These are phyloP conservation scores for Microctonus aethiopoides DNA, from an alignment of 2,888 invertebrate species.

Conservation along the genomic window DNA sequence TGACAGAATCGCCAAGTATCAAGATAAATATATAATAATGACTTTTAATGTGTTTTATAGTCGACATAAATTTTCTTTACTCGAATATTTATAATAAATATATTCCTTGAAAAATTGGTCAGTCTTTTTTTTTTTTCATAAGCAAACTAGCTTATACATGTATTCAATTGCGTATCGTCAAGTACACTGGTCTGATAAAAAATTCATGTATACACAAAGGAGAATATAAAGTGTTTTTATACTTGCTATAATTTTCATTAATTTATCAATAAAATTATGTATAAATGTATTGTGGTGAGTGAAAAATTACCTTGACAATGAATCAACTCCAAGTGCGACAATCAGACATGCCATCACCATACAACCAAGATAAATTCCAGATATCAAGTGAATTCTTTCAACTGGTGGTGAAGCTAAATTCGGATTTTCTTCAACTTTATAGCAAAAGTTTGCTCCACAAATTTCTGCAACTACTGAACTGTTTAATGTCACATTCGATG, in stretches of 20 bases:
- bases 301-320: slow-evolving; percentile 75
- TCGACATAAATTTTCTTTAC: background rate
- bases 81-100: no score
- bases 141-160: background rate
- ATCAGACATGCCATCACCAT: slow-evolving; percentile 81
- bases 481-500: slow-evolving; percentile 59
- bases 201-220: background rate
- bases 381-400: slow-evolving; percentile 80
- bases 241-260: background rate
- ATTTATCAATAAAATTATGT: background rate
- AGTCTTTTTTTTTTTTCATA: background rate
- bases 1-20: background rate
- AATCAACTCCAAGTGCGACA: slow-evolving; percentile 84
- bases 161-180: background rate
- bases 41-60: background rate
- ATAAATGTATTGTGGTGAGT: background rate
- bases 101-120: background rate
- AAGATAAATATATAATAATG: background rate
- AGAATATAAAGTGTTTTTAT: background rate
- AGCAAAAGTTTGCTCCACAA: slow-evolving; percentile 83
- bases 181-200: background rate
- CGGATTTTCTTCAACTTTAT: slow-evolving; percentile 70
- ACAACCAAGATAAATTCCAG: slow-evolving; percentile 84
- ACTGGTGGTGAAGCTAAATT: slow-evolving; percentile 79
- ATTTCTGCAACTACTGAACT: slow-evolving; percentile 69